phyloP scores from a whole-genome alignment of 1,140 invertebrate genomes.

The Trichogramma pretiosum region DNA sequence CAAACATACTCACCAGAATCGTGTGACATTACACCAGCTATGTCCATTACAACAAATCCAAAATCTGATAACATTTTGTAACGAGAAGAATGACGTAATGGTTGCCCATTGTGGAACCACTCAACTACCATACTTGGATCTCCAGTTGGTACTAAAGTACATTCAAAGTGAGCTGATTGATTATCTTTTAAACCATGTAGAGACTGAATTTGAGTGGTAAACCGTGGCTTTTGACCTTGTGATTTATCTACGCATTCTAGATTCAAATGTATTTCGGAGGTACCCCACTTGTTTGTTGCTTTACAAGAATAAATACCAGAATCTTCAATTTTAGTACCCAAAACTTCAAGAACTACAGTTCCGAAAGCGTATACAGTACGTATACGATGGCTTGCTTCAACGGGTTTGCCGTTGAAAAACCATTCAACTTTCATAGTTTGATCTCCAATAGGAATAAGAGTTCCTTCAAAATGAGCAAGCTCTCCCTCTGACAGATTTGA shows the following conservation, averaged over 20 bases:
- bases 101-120: conserved; percentile 90
- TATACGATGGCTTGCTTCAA: conserved; percentile 82
- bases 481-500: conserved; percentile 78
- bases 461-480: conserved; percentile 90
- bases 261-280: conserved; percentile 75
- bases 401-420: conserved; percentile 86
- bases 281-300: conserved; percentile 81
- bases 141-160: conserved; percentile 81
- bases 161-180: conserved; percentile 87
- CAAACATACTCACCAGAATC: conserved; percentile 91
- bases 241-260: conserved; percentile 77
- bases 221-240: conserved; percentile 77
- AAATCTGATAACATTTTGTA: conserved; percentile 94
- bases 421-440: conserved; percentile 95
- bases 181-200: conserved; percentile 81
- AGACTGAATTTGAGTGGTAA: conserved; percentile 79
- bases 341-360: conserved; percentile 88
- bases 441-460: conserved; percentile 85
- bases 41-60: conserved; percentile 91
- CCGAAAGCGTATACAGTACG: conserved; percentile 90
- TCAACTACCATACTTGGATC: conserved; percentile 91
- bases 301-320: conserved; percentile 78
- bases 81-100: conserved; percentile 76
- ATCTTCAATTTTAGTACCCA: conserved; percentile 82
- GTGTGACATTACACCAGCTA: conserved; percentile 86